A percentile compares a stretch with the other conserved stretches of the same genome.
Evolutionary conservation across 2,797 vertebrate species (phyloP).

Genomic region (Prionace glauca): DNA sequence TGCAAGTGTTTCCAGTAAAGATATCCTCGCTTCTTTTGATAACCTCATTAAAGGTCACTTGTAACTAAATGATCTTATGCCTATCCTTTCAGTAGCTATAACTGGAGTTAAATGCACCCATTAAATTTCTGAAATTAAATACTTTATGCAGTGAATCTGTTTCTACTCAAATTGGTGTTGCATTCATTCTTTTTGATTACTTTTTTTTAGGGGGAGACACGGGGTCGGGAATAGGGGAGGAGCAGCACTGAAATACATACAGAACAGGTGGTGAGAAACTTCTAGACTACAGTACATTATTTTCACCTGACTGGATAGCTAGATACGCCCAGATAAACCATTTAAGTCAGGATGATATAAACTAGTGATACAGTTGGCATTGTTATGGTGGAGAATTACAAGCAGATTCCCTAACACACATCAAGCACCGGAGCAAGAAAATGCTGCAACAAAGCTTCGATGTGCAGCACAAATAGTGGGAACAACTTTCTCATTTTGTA

Average conservation of each 20-base stretch:
- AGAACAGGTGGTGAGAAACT: too few species aligned
- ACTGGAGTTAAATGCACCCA: too few species aligned
- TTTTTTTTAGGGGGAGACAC: too few species aligned
- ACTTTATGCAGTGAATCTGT: too few species aligned
- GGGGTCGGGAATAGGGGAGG: too few species aligned
- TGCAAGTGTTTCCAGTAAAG: neutral
- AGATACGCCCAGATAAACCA: neutral
- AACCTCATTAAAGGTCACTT: too few species aligned
- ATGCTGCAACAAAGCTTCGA: neutral
- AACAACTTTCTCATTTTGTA: neutral
- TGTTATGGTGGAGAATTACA: neutral
- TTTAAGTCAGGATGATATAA: neutral
- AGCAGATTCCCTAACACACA: neutral
- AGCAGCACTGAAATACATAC: too few species aligned
- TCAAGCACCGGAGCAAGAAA: neutral
- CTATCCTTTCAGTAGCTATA: too few species aligned
- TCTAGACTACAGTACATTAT: neutral
- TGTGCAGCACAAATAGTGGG: neutral
- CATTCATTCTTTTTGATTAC: too few species aligned
- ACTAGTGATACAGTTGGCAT: neutral
- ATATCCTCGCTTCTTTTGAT: neutral
- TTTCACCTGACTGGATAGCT: neutral
- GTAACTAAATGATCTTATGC: too few species aligned
- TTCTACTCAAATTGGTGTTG: too few species aligned
- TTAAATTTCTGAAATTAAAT: too few species aligned